Base-by-base conservation (phyloP, 2,113 vertebrate species). In the Pristiophorus japonicus region DNA sequence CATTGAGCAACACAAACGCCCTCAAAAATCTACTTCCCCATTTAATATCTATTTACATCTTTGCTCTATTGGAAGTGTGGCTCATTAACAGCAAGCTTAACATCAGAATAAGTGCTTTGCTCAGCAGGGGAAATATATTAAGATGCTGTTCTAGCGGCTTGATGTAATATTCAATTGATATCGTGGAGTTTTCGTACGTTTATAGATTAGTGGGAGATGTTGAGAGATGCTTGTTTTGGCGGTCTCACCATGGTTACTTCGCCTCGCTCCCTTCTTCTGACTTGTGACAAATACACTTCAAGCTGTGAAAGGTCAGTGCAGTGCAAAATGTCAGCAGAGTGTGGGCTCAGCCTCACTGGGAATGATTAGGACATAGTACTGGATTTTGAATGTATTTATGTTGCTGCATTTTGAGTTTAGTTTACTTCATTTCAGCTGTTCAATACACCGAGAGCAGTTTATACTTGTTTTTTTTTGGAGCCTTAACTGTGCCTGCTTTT, bases 11-110 rank as follows among this genome's bases (percentile, higher is more conserved):
- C n/a, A n/a, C 34, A 18, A 62, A 62, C 27, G 62, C 12, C 34
- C 34, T 62, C 30, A 62, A 62, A 91, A 91, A 91, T 91, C 0
- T 63, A 38, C 59, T 91, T 63, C 18, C 59, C 88, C 88, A 91
- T 91, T 91, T 63, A 91, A 63, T n/a, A 91, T 91, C 34, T 59
- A 91, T 91, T 63, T 91, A n/a, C 30, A 63, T n/a, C 34, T 18
- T 63, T 63, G 59, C 30, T 90, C 51, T 18, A 20, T 2, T 62
- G 59, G 59, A 38, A 38, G 59, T 91, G 63, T 34, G 38, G 88
- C 88, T 91, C 59, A 91, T 91, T 91, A 91, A 63, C 88, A 63
- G 34, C 55, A 38, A 30, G 20, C 18, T 87, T 91, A n/a, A n/a
- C n/a, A 63, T 91, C 88, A 38, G 88, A 63, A 63, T 91, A 63